These are phyloP conservation scores for Myotis daubentonii DNA, from an alignment of 2,797 vertebrate species.

Conservation along the genomic window DNA sequence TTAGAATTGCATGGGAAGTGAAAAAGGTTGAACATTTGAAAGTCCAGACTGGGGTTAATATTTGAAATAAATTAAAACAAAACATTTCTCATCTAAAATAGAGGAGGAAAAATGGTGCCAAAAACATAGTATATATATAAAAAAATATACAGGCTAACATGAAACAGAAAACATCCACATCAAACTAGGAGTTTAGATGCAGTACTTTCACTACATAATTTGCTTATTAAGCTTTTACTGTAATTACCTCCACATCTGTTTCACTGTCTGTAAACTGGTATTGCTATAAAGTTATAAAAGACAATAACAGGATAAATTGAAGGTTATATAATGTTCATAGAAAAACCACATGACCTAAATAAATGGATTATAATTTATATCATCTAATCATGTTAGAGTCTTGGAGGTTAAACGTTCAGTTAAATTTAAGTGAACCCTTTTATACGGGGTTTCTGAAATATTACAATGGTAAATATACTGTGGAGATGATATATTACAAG, in stretches of 20 bases:
- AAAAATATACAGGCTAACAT: slow-evolving; percentile 83
- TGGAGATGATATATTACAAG: slow-evolving; percentile 73
- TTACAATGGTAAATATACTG: slow-evolving; percentile 68
- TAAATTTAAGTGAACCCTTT: slow-evolving; percentile 50
- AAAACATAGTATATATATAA: slow-evolving; percentile 74
- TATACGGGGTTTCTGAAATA: slow-evolving; percentile 54
- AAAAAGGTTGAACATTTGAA: slow-evolving; percentile 84
- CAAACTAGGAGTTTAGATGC: slow-evolving; percentile 87
- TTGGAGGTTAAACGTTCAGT: slow-evolving; percentile 72
- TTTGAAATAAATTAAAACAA: slow-evolving; percentile 79
- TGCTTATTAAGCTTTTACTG: slow-evolving; percentile 83
- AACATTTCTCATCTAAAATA: slow-evolving; percentile 77
- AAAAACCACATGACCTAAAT: slow-evolving; percentile 78
- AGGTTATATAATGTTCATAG: slow-evolving; percentile 87
- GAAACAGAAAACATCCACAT: slow-evolving; percentile 87
- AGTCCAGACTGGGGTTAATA: slow-evolving; percentile 79
- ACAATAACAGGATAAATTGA: slow-evolving; percentile 88
- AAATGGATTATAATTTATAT: slow-evolving; percentile 47
- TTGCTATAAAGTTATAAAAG: slow-evolving; percentile 93
- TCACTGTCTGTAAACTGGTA: slow-evolving; percentile 99
- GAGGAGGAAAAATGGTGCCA: slow-evolving; percentile 81
- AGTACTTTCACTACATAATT: slow-evolving; percentile 85
- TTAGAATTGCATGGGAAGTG: slow-evolving; percentile 80
- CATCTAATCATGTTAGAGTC: slow-evolving; percentile 73
- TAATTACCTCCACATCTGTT: slow-evolving; percentile 96